Base-by-base conservation (phyloP, 1,140 invertebrate species). In the Eupeodes corollae region DNA sequence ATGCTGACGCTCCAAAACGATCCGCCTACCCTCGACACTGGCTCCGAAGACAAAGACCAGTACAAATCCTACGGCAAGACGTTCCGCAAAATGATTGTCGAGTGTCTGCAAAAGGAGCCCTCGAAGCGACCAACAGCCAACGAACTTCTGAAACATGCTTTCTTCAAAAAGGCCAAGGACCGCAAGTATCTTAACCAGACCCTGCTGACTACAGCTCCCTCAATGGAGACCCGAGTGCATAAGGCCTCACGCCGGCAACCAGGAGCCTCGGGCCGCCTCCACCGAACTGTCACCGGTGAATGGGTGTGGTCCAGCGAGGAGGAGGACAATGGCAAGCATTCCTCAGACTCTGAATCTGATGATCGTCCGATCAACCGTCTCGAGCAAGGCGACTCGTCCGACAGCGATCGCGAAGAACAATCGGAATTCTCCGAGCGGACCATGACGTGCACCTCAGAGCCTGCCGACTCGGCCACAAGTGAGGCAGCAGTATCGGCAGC, bases 131-230 rank as follows among this genome's bases (percentile, higher is more conserved):
- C 95, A 12, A 92, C 94, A 10, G 95, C 97, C 26, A 89, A 88
- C n/a, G 94, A 99, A 73, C 73, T 99, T 32, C 70, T 99, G 10
- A 99, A 99, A 70, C 91, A 99, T 74, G 89, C 92, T 6, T 99
- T 99, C 73, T 98, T 99, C 72, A 98, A 94, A 67, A 99, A 99
- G 73, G 90, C 93, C 5, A 99, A 98, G 73, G 96, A 99, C 68
- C 88, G 88, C 55, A 89, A 90, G 59, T 98, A 93, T 71, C 72
- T 99, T 1, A 84, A 92, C 54, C 86, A 93, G 64, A 91, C 88
- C 1, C 72, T 98, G 49, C 82, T 98, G 18, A 79, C 84, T 11
- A 84, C 83, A 58, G 89, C 88, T 12, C 90, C 83, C 52, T 93
- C 79, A 68, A 79, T 91, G 68, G 88, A 91, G 71, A 88, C 87